phyloP scores from a whole-genome alignment of 2,113 vertebrate genomes.

The Xerus inauris region DNA sequence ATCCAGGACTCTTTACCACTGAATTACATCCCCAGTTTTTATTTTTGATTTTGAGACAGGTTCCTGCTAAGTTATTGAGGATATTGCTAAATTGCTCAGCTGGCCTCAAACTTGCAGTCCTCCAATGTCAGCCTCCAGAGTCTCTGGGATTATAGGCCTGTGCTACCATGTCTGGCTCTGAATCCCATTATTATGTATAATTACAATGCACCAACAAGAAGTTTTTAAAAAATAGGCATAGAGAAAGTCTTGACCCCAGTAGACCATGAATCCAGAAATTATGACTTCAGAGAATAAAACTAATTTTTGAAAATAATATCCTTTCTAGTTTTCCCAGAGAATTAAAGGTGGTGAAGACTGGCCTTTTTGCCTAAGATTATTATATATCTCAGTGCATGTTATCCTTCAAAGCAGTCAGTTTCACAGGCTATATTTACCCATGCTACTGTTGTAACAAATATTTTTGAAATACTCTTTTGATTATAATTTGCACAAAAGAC shows the following conservation, averaged over 20 bases:
- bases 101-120: no score
- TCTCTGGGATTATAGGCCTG: no score
- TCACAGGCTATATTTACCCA: conserved; percentile 11
- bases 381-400: not conserved
- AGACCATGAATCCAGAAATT: not conserved
- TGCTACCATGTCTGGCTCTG: no score
- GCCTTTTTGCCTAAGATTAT: not conserved
- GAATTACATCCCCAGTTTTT: no score
- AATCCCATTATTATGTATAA: no score
- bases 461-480: conserved; percentile 9
- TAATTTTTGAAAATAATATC: not conserved
- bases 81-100: no score
- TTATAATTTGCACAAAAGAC: conserved; percentile 25
- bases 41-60: no score
- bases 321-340: not conserved
- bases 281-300: not conserved
- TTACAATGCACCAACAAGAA: no score
- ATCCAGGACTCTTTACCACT: no score
- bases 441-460: not conserved
- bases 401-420: conserved; percentile 14
- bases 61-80: no score
- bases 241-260: not conserved
- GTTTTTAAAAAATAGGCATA: not conserved
- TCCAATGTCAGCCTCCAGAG: no score
- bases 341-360: not conserved